Base-by-base conservation (phyloP, 2,797 vertebrate genomes). In the Melanotaenia boesemani region DNA sequence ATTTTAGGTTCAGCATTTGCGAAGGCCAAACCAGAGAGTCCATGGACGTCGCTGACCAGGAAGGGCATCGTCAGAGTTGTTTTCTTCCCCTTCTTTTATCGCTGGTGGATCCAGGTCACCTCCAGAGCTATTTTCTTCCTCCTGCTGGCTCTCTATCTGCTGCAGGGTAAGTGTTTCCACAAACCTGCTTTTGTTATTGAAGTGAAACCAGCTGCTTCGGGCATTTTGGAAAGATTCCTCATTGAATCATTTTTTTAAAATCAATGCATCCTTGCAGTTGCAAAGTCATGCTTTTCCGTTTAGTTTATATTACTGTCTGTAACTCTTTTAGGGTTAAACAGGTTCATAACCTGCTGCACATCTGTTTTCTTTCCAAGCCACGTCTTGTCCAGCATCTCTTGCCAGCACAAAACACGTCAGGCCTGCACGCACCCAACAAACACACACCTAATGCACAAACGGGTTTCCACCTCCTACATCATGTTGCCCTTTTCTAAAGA, bases 81-180 rank as follows among this genome's bases (percentile, higher is more conserved):
- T 63, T 97, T 98, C 92, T 99, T 99, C 88, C 98, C 98, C 0
- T 97, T 99, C 94, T 99, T 99, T 93, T 99, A 95, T 83, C 94
- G 95, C 72, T 99, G 98, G 98, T 99, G 98, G 98, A 96, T 97
- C 88, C 97, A 98, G 95, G 98, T 99, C 86, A 99, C 98, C 36
- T 99, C 98, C 30, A 96, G 93, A 80, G 93, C 96, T 88, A 96
- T 99, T 80, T 99, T 98, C 89, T 95, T 97, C 63, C 94, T 98
- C 91, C 95, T 99, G 80, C 94, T 99, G 85, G 91, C 94, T 82
- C 96, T 99, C 64, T 99, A 99, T 90, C 94, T 98, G 89, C 96
- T 99, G 76, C 98, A 99, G 96, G 97, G 98, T 99, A 87, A 0
- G 79, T 30, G 28, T 67, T 9, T 28, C 52, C 24, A 26, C 52